phyloP scores from a whole-genome alignment of 2,888 invertebrate genomes.

The Tolmerus cingulatus region DNA sequence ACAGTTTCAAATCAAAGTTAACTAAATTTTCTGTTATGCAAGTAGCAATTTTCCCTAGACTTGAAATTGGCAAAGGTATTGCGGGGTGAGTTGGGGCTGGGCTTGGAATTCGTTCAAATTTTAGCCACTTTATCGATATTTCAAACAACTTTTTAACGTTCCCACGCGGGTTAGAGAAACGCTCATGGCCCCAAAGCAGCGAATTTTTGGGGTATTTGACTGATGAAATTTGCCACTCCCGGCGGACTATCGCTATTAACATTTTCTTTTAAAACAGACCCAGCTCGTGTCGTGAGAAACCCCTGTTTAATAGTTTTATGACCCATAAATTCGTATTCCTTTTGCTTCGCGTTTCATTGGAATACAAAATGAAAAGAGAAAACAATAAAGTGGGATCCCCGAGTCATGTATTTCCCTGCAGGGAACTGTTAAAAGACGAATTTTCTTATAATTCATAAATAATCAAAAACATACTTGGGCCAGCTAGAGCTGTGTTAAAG shows the following conservation, averaged over 20 bases:
- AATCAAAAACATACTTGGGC: too few species aligned
- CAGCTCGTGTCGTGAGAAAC: background rate
- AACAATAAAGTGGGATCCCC: background rate
- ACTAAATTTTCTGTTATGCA: background rate
- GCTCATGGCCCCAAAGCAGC: too few species aligned
- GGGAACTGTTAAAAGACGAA: too few species aligned
- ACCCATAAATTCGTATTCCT: background rate
- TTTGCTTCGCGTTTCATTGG: background rate
- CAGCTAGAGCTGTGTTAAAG: too few species aligned
- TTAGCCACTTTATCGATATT: background rate
- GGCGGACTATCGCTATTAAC: too few species aligned
- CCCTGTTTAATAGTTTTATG: background rate
- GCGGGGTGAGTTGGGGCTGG: background rate
- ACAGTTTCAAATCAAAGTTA: background rate
- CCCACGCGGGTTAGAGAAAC: background rate
- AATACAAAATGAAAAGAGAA: background rate
- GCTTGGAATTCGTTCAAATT: background rate
- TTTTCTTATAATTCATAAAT: too few species aligned
- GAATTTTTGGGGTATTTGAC: too few species aligned
- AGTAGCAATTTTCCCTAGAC: background rate
- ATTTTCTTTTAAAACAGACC: background rate
- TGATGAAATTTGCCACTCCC: too few species aligned
- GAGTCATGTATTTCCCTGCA: too few species aligned
- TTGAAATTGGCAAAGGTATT: background rate
- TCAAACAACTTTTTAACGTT: background rate